Base-by-base conservation (phyloP, 2,888 invertebrate species). In the Nephrocerus scutellatus region DNA sequence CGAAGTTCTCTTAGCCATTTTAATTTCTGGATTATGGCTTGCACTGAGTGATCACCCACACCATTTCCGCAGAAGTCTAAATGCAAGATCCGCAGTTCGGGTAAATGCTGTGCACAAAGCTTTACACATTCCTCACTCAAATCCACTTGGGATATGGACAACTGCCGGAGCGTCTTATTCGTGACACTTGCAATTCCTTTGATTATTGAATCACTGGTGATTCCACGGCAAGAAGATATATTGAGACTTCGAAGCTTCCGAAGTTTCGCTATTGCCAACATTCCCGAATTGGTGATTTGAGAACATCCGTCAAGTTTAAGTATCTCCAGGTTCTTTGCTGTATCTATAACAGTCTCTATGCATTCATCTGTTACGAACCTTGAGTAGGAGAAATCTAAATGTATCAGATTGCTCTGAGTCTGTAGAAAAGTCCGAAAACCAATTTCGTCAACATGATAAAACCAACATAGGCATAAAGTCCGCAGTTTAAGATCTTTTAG, bases 61-160 rank as follows among this genome's bases (percentile, higher is more conserved):
- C 76, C 78, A 66, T 75, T 77, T 48, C 79, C 77, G 57, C 84
- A 84, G 49, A 76, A 77, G 41, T 78, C 78, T 30, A 84, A 58
- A 57, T 84, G 79, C 15, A 85, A 66, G 15, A 71, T 62, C 1
- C 67, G 71, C 28, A 84, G 63, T 41, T 74, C 73, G 2, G 74
- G 73, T 38, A 81, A 66, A 47, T 70, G 72, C 51, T 73, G 72
- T 8, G 79, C 75, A 39, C 83, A 70, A 54, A 71, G 69, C 36
- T 77, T 74, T 5, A 84, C 66, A 19, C 77, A 74, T 47, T 68
- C 70, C 55, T 83, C 78, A 52, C 76, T 76, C 23, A 84, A 67
- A 53, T 76, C 74, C 21, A 80, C 60, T 33, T 75, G 74, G 43
- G 74, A 74, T 33, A 79, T 70, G 52, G 75, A 73, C 16, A 81